Base-by-base conservation (phyloP, 1,140 invertebrate species). In the Neodiprion lecontei region DNA sequence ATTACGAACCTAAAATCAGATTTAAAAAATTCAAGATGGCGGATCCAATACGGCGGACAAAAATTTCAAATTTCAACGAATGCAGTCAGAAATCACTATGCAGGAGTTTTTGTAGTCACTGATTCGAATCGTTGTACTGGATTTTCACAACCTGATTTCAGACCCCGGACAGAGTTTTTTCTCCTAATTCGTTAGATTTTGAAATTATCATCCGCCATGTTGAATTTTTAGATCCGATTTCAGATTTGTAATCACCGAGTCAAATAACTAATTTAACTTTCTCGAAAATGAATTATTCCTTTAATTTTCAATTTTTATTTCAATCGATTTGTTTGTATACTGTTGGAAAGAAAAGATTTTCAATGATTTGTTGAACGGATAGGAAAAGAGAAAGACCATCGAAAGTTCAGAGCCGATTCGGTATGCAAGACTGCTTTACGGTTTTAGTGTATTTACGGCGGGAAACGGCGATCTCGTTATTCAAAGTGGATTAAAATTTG, bases 401-500 rank as follows among this genome's bases (percentile, higher is more conserved):
- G 28, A 40, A 40, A 4, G 1, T 40, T 40, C 28, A 40, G 11
- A 17, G 53, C 9, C 53, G 3, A 61, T 61, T 61, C 9, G 53
- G 53, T 61, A 61, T 61, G 53, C 53, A 61, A 9, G 67, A 69
- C 67, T 14, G 67, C 12, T 69, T 69, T 69, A 69, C 67, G 67
- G 40, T 69, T 61, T 61, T 69, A 7, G 67, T 47, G 67, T 21
- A 21, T 69, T 69, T 69, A 69, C 21, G 67, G 67, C 53, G 9
- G 3, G 67, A 69, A 21, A 11, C 53, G 10, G 40, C 67, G 11
- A 69, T 4, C 67, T 69, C 67, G 67, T 69, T 69, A 69, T 69
- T 69, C 67, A 69, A 69, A 69, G 67, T 69, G 67, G 67, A 69
- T 69, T 69, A 69, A 69, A 69, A 69, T 69, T 69, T 69, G 11